Conservation (phyloP, 1,140 invertebrate genomes). For the Anastrepha obliqua region DNA sequence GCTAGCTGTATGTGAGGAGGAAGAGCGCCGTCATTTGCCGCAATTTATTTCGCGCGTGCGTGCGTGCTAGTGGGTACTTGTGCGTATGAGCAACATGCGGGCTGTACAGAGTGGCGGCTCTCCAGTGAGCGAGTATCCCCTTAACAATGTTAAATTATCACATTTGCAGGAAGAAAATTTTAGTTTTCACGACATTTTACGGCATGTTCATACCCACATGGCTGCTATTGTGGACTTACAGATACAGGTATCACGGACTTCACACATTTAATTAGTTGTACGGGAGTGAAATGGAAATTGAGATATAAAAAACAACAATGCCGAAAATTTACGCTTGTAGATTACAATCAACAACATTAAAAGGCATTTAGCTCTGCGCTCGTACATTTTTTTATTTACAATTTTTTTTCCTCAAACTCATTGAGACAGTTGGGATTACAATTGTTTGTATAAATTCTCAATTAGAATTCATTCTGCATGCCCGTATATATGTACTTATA, state of each 20-base stretch:
- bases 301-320: not conserved
- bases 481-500: not conserved
- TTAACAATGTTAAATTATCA: not conserved
- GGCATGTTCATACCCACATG: not conserved
- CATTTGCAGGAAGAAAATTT: not conserved
- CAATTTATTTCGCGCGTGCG: not conserved
- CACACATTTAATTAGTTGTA: not conserved
- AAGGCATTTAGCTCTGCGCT: not conserved
- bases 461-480: conserved; percentile 19
- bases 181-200: not conserved
- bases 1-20: not conserved
- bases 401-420: not conserved
- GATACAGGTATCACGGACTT: not conserved
- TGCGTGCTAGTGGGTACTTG: not conserved
- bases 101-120: not conserved
- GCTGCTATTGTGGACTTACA: too few species aligned
- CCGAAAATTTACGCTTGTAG: not conserved
- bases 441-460: not conserved
- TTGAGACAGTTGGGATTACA: not conserved
- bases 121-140: not conserved
- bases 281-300: not conserved
- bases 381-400: not conserved
- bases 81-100: not conserved
- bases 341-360: not conserved
- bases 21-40: not conserved